Evolutionary conservation across 2,797 vertebrate species (phyloP).

Genomic region (Propithecus deckenii): DNA sequence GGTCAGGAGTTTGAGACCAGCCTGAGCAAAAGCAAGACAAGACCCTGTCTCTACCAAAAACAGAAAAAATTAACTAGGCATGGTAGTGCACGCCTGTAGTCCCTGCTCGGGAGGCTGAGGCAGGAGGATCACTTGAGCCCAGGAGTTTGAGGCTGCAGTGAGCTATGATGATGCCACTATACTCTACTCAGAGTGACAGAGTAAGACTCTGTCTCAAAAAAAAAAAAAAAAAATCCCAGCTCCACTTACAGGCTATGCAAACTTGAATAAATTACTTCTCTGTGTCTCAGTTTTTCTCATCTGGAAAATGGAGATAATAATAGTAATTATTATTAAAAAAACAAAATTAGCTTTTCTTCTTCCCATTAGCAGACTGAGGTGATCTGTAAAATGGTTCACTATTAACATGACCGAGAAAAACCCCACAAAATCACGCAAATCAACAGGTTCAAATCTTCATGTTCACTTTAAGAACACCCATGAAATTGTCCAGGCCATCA

Average conservation of each 20-base stretch:
- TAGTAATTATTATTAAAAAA: background rate
- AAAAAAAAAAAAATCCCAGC: no score
- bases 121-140: no score
- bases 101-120: background rate
- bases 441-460: background rate
- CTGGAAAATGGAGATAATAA: slow-evolving; percentile 23
- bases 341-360: background rate
- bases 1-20: background rate
- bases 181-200: no score
- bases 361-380: background rate
- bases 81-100: background rate
- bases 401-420: background rate
- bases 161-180: no score
- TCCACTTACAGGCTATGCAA: slow-evolving; percentile 31
- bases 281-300: slow-evolving; percentile 10
- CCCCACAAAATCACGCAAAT: background rate
- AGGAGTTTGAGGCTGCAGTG: no score
- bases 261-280: slow-evolving; percentile 47
- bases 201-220: no score
- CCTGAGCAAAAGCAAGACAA: background rate
- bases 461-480: background rate
- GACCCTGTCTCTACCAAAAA: background rate
- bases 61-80: background rate
- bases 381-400: background rate
- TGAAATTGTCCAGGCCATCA: background rate